A percentile compares a stretch with the other conserved stretches of the same genome.
Evolutionary conservation across 1,140 invertebrate genomes (phyloP).

Genomic region (Drosophila erecta): DNA sequence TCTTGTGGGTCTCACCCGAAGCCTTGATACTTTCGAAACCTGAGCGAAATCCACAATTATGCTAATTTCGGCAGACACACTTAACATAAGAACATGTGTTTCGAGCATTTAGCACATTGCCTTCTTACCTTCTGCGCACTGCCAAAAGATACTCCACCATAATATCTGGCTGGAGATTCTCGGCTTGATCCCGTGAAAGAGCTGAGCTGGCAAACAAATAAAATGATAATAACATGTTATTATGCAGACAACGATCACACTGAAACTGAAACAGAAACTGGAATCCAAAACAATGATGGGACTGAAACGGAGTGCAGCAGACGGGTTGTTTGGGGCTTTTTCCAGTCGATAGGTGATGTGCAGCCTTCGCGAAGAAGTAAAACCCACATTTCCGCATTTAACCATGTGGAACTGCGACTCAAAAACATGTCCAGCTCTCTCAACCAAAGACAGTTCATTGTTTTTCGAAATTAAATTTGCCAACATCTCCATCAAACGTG

Average conservation of each 20-base stretch:
- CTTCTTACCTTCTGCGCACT: conserved; percentile 21
- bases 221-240: conserved; percentile 81
- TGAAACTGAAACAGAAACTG: conserved; percentile 30
- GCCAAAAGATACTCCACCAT: background rate
- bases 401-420: conserved; percentile 61
- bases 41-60: conserved; percentile 47
- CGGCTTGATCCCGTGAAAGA: conserved; percentile 20
- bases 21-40: conserved; percentile 21
- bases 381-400: conserved; percentile 62
- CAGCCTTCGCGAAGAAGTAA: conserved; percentile 42
- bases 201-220: conserved; percentile 67
- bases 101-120: conserved; percentile 54
- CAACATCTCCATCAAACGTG: conserved; percentile 38
- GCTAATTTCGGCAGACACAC: conserved; percentile 44
- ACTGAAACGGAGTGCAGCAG: conserved; percentile 40
- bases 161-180: conserved; percentile 19
- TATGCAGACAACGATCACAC: conserved; percentile 59
- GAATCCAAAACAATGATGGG: conserved; percentile 67
- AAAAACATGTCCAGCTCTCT: conserved; percentile 37
- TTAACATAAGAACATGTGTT: conserved; percentile 57
- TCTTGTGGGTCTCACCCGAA: conserved; percentile 2
- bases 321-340: conserved; percentile 12
- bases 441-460: conserved; percentile 46
- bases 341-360: conserved; percentile 42
- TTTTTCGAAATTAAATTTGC: conserved; percentile 48